Evolutionary conservation across 1,140 invertebrate species (phyloP).

Genomic region (Musca vetustissima): DNA sequence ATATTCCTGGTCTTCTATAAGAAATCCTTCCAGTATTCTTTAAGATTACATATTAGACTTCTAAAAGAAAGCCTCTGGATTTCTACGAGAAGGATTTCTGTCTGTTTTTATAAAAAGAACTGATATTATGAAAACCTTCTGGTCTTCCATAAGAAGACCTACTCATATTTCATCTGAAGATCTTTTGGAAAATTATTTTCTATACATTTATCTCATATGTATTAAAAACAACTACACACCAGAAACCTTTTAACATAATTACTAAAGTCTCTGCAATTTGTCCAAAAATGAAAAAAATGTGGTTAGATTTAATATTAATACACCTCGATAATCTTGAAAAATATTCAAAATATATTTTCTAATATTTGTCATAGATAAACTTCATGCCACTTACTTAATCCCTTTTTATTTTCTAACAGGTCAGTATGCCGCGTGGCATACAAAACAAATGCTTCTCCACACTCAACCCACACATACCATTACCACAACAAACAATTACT

Average conservation of each 20-base stretch:
- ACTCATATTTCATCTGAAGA: too few species aligned
- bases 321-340: conserved; percentile 22
- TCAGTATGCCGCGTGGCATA: background rate
- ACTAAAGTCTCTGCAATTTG: background rate
- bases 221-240: too few species aligned
- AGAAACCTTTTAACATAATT: conserved; percentile 20
- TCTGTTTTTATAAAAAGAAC: too few species aligned
- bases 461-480: background rate
- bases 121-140: too few species aligned
- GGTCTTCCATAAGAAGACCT: too few species aligned
- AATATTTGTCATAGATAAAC: conserved; percentile 15
- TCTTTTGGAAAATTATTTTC: too few species aligned
- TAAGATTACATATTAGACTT: too few species aligned
- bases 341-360: conserved; percentile 16
- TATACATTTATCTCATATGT: too few species aligned
- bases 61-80: too few species aligned
- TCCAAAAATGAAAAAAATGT: background rate
- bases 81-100: too few species aligned
- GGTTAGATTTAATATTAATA: conserved; percentile 12
- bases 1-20: too few species aligned
- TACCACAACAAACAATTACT: conserved; percentile 3
- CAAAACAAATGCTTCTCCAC: conserved; percentile 8
- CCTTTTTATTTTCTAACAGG: background rate
- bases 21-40: too few species aligned
- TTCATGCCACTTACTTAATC: background rate